A percentile compares a stretch with the other conserved stretches of the same genome.
phyloP scores from a whole-genome alignment of 1,140 invertebrate species.

The Pachypsylla venusta region DNA sequence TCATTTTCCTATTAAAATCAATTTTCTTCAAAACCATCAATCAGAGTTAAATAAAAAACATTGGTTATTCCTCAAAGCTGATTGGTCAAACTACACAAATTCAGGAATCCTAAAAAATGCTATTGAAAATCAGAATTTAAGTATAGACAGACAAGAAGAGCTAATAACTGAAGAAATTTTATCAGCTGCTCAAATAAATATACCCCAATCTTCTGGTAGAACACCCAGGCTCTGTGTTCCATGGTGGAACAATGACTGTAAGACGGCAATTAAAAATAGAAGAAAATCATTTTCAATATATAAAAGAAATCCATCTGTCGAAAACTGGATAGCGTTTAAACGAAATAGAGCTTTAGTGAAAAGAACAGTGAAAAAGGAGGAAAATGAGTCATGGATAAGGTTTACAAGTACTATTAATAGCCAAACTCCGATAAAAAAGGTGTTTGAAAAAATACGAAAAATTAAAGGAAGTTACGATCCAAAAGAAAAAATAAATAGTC shows the following conservation, averaged over 20 bases:
- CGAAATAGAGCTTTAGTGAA: background rate
- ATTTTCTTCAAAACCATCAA: background rate
- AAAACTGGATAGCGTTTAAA: background rate
- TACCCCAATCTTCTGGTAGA: background rate
- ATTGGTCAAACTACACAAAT: background rate
- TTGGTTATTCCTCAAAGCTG: background rate
- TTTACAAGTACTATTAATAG: constrained; percentile 17
- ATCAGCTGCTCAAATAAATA: background rate
- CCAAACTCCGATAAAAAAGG: background rate
- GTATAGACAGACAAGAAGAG: background rate
- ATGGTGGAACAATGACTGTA: background rate
- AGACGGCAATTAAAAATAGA: background rate
- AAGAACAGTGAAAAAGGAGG: constrained; percentile 11
- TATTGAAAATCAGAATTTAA: background rate
- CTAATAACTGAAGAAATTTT: background rate
- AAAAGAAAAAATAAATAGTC: background rate
- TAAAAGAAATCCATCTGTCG: background rate
- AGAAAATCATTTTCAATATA: background rate
- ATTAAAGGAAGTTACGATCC: background rate
- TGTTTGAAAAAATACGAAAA: background rate
- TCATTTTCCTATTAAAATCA: background rate
- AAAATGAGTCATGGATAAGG: constrained; percentile 13
- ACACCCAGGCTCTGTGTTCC: background rate
- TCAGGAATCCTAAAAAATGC: background rate
- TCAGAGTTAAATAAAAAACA: background rate